These are phyloP conservation scores for Holothuria scabra DNA, from an alignment of 53 echinoderm and acorn worm species.

Conservation along the genomic window DNA sequence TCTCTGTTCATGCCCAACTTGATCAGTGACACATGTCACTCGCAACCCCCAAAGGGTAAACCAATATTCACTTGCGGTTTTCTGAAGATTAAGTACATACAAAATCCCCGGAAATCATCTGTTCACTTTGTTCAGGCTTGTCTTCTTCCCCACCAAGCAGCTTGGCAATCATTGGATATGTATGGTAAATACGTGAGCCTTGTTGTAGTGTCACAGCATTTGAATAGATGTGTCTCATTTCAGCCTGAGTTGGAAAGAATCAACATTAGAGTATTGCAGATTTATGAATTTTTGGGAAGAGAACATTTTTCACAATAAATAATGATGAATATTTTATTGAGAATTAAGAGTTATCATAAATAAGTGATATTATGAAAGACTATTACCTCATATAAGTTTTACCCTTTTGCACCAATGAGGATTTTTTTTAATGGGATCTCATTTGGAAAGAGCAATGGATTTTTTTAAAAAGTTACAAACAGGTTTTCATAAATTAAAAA, in stretches of 20 bases:
- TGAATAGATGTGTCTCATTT: constrained; percentile 17
- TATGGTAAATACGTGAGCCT: background rate
- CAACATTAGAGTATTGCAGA: background rate
- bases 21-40: constrained; percentile 44
- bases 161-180: constrained; percentile 18
- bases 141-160: constrained; percentile 12
- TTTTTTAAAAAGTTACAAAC: too few species aligned
- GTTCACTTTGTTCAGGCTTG: constrained; percentile 33
- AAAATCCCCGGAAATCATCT: constrained; percentile 44
- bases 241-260: constrained; percentile 2
- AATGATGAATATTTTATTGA: too few species aligned
- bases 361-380: too few species aligned
- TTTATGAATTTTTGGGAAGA: too few species aligned
- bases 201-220: constrained; percentile 8
- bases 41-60: constrained; percentile 43
- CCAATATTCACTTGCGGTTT: constrained; percentile 46
- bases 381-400: too few species aligned
- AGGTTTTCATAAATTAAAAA: too few species aligned
- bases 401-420: too few species aligned
- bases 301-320: too few species aligned
- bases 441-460: too few species aligned
- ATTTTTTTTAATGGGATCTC: too few species aligned
- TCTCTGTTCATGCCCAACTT: constrained; percentile 23
- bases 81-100: constrained; percentile 43
- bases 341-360: too few species aligned